phyloP scores from a whole-genome alignment of 1,140 invertebrate species.

The Trichonephila inaurata region DNA sequence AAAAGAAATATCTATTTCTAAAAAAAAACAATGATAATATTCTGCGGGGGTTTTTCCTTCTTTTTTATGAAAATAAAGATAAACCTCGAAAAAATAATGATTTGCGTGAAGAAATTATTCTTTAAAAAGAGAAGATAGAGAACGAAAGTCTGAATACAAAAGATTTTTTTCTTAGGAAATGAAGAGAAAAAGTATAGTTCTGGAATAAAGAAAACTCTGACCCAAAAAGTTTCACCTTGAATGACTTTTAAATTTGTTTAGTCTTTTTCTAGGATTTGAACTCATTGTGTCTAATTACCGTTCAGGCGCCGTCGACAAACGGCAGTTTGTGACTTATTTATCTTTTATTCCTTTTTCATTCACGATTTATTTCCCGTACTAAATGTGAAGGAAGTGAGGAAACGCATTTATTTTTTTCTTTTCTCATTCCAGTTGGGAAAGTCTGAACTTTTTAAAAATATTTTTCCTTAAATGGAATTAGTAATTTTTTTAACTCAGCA shows the following conservation, averaged over 20 bases:
- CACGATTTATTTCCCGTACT: not conserved
- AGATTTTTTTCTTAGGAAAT: not conserved
- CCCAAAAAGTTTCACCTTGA: slow-evolving; percentile 23
- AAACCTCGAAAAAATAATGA: not conserved
- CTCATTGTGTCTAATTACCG: slow-evolving; percentile 42
- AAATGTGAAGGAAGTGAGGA: not conserved
- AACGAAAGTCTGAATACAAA: not conserved
- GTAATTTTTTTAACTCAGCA: too few species aligned
- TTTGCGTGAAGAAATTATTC: not conserved
- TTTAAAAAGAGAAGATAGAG: not conserved
- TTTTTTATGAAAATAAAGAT: not conserved
- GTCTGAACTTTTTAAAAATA: too few species aligned
- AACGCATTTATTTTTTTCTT: not conserved
- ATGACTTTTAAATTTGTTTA: slow-evolving; percentile 42
- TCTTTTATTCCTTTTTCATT: not conserved
- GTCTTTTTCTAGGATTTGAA: not conserved
- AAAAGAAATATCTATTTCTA: too few species aligned
- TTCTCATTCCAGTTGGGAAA: too few species aligned
- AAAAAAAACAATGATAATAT: not conserved
- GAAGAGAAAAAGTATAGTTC: not conserved
- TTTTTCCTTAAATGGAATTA: too few species aligned
- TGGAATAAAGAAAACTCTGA: not conserved
- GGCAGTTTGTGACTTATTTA: not conserved
- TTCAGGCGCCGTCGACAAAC: slow-evolving; percentile 13
- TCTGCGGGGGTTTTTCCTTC: not conserved